A percentile compares a stretch with the other conserved stretches of the same genome.
Evolutionary conservation across 2,888 invertebrate genomes (phyloP).

Genomic region (Eueremaeus valkanovi): DNA sequence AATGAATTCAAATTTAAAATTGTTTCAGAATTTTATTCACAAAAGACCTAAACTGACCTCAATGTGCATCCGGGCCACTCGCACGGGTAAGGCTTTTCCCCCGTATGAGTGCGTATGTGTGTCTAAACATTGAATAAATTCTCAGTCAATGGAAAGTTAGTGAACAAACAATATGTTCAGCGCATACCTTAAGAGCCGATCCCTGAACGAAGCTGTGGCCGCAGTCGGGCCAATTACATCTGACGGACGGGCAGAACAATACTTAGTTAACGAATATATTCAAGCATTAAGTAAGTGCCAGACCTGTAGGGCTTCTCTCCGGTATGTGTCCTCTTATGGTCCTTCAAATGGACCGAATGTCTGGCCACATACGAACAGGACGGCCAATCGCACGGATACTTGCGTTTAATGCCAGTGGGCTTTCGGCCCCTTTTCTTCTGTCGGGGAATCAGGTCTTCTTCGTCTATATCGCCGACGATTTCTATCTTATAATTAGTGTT

Average conservation of each 20-base stretch:
- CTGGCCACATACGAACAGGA: slow-evolving; percentile 35
- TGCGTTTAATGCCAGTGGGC: slow-evolving; percentile 13
- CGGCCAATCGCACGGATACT: slow-evolving; percentile 40
- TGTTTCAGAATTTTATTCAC: too few species aligned
- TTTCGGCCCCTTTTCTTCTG: slow-evolving; percentile 11
- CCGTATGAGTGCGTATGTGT: slow-evolving; percentile 55
- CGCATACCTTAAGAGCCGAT: slow-evolving; percentile 28
- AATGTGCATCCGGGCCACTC: slow-evolving; percentile 47
- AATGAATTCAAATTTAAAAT: too few species aligned
- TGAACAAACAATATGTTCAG: too few species aligned
- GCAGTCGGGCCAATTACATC: slow-evolving; percentile 53
- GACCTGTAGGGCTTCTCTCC: slow-evolving; percentile 52
- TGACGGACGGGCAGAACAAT: slow-evolving; percentile 45
- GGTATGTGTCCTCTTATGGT: slow-evolving; percentile 54
- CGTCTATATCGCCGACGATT: neutral
- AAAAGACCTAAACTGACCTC: neutral
- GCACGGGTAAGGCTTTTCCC: slow-evolving; percentile 54
- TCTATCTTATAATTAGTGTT: neutral
- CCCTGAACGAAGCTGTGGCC: slow-evolving; percentile 52
- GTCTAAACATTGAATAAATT: slow-evolving; percentile 47
- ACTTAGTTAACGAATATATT: too few species aligned
- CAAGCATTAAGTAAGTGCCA: neutral
- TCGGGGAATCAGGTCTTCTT: neutral
- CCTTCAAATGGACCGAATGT: slow-evolving; percentile 34
- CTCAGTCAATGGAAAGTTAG: too few species aligned